A percentile compares a stretch with the other conserved stretches of the same genome.
phyloP scores from a whole-genome alignment of 2,113 vertebrate genomes.

The Nothocercus julius region DNA sequence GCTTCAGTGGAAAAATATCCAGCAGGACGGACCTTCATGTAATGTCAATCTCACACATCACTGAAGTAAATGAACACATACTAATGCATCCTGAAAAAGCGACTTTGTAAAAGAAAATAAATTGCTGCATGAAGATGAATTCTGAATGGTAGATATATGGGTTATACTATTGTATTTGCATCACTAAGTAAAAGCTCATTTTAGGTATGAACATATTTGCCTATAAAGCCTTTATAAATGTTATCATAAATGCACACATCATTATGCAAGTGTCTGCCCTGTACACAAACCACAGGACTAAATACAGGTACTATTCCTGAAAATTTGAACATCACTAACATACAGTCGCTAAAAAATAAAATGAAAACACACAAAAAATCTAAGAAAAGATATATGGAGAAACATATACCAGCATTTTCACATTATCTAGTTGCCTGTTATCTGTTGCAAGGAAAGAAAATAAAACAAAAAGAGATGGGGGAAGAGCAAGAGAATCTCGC shows the following conservation, averaged over 20 bases:
- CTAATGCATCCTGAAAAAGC: neutral
- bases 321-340: neutral
- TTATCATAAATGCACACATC: neutral
- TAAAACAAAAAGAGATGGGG: neutral
- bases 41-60: neutral
- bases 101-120: neutral
- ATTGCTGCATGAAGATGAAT: neutral
- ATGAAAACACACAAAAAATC: neutral
- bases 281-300: neutral
- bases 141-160: neutral
- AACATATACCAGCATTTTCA: neutral
- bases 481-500: neutral
- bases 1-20: neutral
- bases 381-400: neutral
- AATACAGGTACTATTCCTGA: neutral
- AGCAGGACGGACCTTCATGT: neutral
- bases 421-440: too few relatives aligned
- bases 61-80: neutral
- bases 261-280: neutral
- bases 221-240: neutral
- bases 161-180: neutral
- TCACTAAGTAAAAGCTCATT: neutral
- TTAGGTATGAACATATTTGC: neutral
- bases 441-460: neutral
- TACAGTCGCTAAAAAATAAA: neutral